Percentiles rank a stretch among this genome's conserved stretches.
Conservation (phyloP, 2,888 invertebrate genomes). For the Hesperia comma region DNA sequence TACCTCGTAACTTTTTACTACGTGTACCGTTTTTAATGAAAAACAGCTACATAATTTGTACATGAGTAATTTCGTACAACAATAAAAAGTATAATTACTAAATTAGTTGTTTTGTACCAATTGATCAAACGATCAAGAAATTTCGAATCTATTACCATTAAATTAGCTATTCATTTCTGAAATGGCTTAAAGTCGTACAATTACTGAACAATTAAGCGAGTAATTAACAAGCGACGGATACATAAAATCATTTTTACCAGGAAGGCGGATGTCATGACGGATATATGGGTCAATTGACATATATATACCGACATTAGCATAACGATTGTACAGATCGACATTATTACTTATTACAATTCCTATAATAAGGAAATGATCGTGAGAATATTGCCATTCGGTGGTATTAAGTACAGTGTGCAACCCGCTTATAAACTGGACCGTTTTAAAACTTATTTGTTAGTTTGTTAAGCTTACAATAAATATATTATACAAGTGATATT, state of each 20-base stretch:
- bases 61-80: too few relatives aligned
- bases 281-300: conserved; percentile 22
- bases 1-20: too few relatives aligned
- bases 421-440: neutral
- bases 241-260: neutral
- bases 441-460: neutral
- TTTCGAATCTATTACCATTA: too few relatives aligned
- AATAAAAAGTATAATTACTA: too few relatives aligned
- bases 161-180: too few relatives aligned
- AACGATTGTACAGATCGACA: neutral
- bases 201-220: neutral
- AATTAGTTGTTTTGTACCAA: too few relatives aligned
- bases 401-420: neutral
- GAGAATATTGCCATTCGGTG: conserved; percentile 9
- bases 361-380: conserved; percentile 28
- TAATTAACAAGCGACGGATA: neutral
- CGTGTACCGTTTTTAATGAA: too few relatives aligned
- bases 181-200: too few relatives aligned
- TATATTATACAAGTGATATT: too few relatives aligned
- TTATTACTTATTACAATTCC: conserved; percentile 2
- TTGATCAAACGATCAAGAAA: too few relatives aligned
- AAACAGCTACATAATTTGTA: too few relatives aligned
- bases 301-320: conserved; percentile 12
- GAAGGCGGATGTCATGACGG: conserved; percentile 8
- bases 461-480: neutral